Percentiles rank a stretch among this genome's conserved stretches.
These are phyloP conservation scores for Parazoanthus swiftii DNA, from an alignment of 92 coral and sea anemone genomes.

Conservation along the genomic window DNA sequence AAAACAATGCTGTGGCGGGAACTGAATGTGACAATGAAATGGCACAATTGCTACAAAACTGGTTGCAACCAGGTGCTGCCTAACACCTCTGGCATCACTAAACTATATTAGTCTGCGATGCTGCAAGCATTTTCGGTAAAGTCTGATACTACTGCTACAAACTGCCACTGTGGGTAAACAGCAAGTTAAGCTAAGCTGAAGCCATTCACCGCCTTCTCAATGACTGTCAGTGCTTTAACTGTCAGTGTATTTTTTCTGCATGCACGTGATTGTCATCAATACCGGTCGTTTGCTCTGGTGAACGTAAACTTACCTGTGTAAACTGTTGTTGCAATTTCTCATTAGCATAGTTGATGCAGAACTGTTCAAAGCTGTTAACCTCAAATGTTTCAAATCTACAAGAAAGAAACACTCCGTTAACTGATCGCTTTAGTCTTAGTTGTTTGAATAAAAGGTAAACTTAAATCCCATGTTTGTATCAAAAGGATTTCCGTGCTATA, in stretches of 20 bases:
- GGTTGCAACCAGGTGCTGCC: no score
- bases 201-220: background rate
- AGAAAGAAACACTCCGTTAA: background rate
- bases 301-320: slow-evolving; percentile 71
- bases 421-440: background rate
- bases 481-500: no score
- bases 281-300: background rate
- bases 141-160: no score
- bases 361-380: slow-evolving; percentile 96
- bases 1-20: background rate
- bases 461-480: background rate
- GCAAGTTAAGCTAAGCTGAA: no score
- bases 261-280: background rate
- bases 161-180: no score
- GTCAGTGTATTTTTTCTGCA: background rate
- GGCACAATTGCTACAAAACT: no score
- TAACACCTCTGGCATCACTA: no score
- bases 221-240: background rate
- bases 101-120: no score
- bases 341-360: slow-evolving; percentile 96
- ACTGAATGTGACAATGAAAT: no score
- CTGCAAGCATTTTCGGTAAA: no score
- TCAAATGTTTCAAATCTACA: slow-evolving; percentile 97
- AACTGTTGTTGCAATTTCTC: slow-evolving; percentile 98
- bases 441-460: no score